Evolutionary conservation across 2,888 invertebrate species (phyloP).

Genomic region (Drosophila nr. perissopoda): DNA sequence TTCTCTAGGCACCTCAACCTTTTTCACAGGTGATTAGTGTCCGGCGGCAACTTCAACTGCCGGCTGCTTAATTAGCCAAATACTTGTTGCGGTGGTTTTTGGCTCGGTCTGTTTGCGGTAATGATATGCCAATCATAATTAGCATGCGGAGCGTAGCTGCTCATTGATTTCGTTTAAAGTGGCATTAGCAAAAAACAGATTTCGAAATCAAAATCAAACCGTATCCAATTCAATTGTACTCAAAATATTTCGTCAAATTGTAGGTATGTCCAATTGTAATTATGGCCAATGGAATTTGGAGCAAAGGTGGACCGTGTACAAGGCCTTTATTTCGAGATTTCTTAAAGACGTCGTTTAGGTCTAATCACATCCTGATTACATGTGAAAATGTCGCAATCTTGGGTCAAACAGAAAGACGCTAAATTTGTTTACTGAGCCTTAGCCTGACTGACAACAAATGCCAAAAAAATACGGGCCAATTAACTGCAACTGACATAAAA

Average conservation of each 20-base stretch:
- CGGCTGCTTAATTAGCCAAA: conserved; percentile 51
- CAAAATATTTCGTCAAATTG: conserved; percentile 40
- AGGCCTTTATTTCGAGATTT: conserved; percentile 29
- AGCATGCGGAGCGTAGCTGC: conserved; percentile 58
- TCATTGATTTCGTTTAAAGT: conserved; percentile 73
- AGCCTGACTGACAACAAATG: conserved; percentile 60
- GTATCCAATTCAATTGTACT: conserved; percentile 51
- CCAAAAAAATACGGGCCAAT: conserved; percentile 58
- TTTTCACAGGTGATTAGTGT: conserved; percentile 75
- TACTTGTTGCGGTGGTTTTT: conserved; percentile 16
- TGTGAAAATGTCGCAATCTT: conserved; percentile 68
- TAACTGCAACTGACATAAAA: conserved; percentile 69
- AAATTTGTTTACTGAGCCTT: conserved; percentile 69
- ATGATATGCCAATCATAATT: conserved; percentile 79
- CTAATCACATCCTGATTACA: conserved; percentile 72
- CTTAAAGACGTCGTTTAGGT: conserved; percentile 14
- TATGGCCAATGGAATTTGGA: conserved; percentile 55
- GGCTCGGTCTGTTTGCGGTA: conserved; percentile 54
- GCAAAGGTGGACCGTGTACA: conserved; percentile 34
- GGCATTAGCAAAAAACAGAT: conserved; percentile 56
- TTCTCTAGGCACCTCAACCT: conserved; percentile 21
- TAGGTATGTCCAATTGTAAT: conserved; percentile 33
- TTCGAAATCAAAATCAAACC: conserved; percentile 39
- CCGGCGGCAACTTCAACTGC: conserved; percentile 44
- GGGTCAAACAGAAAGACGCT: conserved; percentile 20